Percentiles rank a stretch among this genome's conserved stretches.
These are phyloP conservation scores for Galbula dea DNA, from an alignment of 2,113 vertebrate species.

Conservation along the genomic window DNA sequence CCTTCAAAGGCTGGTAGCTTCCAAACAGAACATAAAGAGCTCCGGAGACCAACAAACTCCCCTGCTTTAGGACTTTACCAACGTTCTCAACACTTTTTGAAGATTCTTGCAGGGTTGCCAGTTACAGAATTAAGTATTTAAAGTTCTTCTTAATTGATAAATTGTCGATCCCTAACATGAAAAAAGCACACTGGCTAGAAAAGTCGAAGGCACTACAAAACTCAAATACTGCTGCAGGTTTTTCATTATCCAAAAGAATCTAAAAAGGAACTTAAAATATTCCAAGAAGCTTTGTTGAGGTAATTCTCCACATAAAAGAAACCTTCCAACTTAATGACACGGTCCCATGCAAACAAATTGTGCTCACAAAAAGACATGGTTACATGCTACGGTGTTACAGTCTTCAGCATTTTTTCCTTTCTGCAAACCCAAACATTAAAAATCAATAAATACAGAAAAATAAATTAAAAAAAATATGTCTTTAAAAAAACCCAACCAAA, in stretches of 20 bases:
- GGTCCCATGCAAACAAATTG: constrained; percentile 51
- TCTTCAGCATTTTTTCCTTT: constrained; percentile 39
- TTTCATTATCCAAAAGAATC: constrained; percentile 30
- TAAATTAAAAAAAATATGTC: constrained; percentile 65
- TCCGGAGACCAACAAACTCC: not conserved
- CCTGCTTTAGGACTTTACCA: not conserved
- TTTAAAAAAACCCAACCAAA: no score
- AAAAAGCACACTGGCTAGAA: not conserved
- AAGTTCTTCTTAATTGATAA: not conserved
- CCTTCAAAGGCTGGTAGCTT: not conserved
- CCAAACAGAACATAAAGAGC: not conserved
- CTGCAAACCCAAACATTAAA: constrained; percentile 58
- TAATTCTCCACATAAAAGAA: constrained; percentile 55
- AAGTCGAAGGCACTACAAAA: not conserved
- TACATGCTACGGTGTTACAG: constrained; percentile 35
- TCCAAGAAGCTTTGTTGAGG: constrained; percentile 40
- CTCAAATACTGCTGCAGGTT: not conserved
- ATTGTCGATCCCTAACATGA: not conserved
- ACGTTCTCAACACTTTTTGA: not conserved
- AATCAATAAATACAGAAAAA: constrained; percentile 54
- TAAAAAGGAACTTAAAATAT: constrained; percentile 51
- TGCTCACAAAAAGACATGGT: constrained; percentile 36
- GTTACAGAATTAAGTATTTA: not conserved
- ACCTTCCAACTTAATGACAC: constrained; percentile 57
- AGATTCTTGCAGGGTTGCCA: not conserved